A percentile compares a stretch with the other conserved stretches of the same genome.
phyloP scores from a whole-genome alignment of 2,888 invertebrate species.

The Nomada fucata region DNA sequence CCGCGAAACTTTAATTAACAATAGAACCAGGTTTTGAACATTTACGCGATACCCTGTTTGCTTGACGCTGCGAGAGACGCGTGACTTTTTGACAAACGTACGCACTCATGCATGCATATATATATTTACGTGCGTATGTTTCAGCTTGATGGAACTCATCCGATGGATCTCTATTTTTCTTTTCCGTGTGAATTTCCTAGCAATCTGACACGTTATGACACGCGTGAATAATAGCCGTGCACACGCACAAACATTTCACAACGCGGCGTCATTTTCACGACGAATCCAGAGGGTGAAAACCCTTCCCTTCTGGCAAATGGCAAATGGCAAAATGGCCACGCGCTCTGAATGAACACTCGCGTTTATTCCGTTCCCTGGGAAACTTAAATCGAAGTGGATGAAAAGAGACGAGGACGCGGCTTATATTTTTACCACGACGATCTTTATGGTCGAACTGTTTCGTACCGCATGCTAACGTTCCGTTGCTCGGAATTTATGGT shows the following conservation, averaged over 20 bases:
- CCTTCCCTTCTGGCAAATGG: neutral
- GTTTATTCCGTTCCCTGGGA: neutral
- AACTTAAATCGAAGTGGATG: neutral
- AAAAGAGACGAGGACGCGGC: neutral
- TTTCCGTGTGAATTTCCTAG: neutral
- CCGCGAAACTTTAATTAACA: constrained; percentile 6
- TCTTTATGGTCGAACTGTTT: constrained; percentile 1
- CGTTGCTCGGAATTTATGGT: neutral
- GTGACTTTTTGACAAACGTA: neutral
- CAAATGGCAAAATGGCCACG: neutral
- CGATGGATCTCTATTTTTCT: constrained; percentile 1
- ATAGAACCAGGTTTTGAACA: constrained; percentile 12
- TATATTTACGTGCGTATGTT: neutral
- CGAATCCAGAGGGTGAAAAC: neutral
- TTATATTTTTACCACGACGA: neutral
- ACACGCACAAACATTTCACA: neutral
- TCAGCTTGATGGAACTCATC: neutral
- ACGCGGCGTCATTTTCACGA: neutral
- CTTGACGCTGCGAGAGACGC: neutral
- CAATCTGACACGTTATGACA: constrained; percentile 1
- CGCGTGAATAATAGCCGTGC: neutral
- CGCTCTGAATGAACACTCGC: neutral
- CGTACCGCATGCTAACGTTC: neutral
- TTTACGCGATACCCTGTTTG: neutral
- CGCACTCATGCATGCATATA: neutral